phyloP scores from a whole-genome alignment of 2,888 invertebrate species.

The Metellina segmentata region DNA sequence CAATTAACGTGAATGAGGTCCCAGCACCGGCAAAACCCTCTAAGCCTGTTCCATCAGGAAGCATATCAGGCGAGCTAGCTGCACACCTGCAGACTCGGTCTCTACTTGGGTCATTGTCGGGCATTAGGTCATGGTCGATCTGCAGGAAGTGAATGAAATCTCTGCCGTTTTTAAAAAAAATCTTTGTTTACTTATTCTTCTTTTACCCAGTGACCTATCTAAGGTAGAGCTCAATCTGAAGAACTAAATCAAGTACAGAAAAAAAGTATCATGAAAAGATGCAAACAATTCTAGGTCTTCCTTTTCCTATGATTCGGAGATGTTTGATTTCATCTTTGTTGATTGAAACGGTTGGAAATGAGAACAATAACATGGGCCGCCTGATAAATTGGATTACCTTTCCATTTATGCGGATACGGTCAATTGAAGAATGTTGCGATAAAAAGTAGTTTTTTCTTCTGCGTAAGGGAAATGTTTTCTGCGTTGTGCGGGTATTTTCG shows the following conservation, averaged over 20 bases:
- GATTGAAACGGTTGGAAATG: background rate
- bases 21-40: conserved; percentile 13
- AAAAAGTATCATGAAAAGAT: conserved; percentile 1
- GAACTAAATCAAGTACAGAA: conserved; percentile 1
- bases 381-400: conserved; percentile 25
- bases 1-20: conserved; percentile 38
- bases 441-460: conserved; percentile 15
- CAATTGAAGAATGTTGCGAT: conserved; percentile 17
- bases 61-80: conserved; percentile 6
- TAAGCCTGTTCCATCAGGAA: conserved; percentile 44
- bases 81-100: conserved; percentile 40
- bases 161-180: background rate
- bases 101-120: conserved; percentile 67
- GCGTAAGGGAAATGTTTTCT: background rate
- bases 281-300: too few species aligned
- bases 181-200: conserved; percentile 41
- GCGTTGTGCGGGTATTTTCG: background rate
- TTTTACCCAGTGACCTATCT: conserved; percentile 67
- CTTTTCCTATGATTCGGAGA: background rate
- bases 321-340: background rate
- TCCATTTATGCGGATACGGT: conserved; percentile 13
- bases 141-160: conserved; percentile 56
- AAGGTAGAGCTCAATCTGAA: background rate
- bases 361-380: conserved; percentile 6
- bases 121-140: conserved; percentile 73